Conservation (phyloP, 2,888 invertebrate species). For the Oxyteleia sp. region DNA sequence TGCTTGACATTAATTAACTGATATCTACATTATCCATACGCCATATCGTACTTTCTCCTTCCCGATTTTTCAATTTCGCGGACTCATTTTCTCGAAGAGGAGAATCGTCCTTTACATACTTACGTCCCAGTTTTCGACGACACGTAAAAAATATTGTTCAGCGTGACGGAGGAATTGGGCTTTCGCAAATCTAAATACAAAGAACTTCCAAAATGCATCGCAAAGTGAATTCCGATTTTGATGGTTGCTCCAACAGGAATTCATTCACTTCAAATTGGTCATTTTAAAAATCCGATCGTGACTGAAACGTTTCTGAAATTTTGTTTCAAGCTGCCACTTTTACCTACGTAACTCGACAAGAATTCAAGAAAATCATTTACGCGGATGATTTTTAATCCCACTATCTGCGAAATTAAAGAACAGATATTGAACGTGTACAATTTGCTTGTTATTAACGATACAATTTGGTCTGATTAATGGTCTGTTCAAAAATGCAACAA, state of each 20-base stretch:
- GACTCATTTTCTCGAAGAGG: not conserved
- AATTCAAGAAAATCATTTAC: no score
- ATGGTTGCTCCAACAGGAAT: not conserved
- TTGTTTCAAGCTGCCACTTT: not conserved
- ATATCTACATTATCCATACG: constrained; percentile 6
- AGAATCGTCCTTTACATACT: not conserved
- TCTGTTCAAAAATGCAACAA: not conserved
- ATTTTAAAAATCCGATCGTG: not conserved
- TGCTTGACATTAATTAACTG: constrained; percentile 17
- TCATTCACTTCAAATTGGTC: not conserved
- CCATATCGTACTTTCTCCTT: not conserved
- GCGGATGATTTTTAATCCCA: not conserved
- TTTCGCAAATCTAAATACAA: not conserved
- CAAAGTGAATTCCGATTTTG: not conserved
- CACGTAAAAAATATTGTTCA: not conserved
- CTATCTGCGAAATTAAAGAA: not conserved
- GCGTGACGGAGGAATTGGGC: not conserved
- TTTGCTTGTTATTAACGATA: not conserved
- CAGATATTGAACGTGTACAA: not conserved
- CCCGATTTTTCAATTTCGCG: not conserved
- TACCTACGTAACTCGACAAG: no score
- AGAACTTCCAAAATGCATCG: not conserved
- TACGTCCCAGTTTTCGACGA: constrained; percentile 5
- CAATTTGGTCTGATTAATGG: not conserved
- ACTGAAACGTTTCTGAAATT: not conserved